Evolutionary conservation across 1,140 invertebrate genomes (phyloP).

Genomic region (Eurytemora carolleeae): DNA sequence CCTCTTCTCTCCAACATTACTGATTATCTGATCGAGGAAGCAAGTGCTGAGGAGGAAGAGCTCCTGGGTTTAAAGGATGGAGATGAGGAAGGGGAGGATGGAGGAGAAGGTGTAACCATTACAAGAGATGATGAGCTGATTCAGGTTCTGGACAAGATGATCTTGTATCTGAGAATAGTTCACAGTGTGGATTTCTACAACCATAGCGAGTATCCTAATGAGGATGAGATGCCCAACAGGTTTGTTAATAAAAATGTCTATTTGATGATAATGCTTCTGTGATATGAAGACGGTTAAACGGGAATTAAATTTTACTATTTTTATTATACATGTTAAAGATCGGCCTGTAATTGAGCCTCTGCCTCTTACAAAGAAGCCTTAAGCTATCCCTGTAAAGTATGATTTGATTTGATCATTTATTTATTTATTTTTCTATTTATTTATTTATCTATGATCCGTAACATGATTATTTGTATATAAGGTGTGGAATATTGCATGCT

Average conservation of each 20-base stretch:
- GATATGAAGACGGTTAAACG: no score
- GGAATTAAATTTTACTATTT: no score
- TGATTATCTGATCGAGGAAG: slow-evolving; percentile 94
- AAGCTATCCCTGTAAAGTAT: no score
- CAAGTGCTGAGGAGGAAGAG: slow-evolving; percentile 92
- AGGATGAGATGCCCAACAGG: slow-evolving; percentile 98
- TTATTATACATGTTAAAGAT: no score
- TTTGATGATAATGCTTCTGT: no score
- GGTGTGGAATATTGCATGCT: slow-evolving; percentile 90
- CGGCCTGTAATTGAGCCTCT: no score
- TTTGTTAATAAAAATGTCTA: no score
- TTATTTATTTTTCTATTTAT: no score
- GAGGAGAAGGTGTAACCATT: slow-evolving; percentile 37
- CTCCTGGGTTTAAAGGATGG: slow-evolving; percentile 49
- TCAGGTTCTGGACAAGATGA: slow-evolving; percentile 48
- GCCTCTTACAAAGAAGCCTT: no score
- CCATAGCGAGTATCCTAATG: slow-evolving; percentile 94
- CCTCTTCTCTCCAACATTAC: slow-evolving; percentile 92
- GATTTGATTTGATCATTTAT: no score
- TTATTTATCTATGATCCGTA: background rate
- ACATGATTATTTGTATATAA: background rate
- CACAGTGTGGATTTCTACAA: slow-evolving; percentile 99
- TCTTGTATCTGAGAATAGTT: slow-evolving; percentile 85
- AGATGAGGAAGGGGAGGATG: slow-evolving; percentile 31
- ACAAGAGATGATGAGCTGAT: slow-evolving; percentile 57